Conservation (phyloP, 2,888 invertebrate species). For the Dioctria rufipes region DNA sequence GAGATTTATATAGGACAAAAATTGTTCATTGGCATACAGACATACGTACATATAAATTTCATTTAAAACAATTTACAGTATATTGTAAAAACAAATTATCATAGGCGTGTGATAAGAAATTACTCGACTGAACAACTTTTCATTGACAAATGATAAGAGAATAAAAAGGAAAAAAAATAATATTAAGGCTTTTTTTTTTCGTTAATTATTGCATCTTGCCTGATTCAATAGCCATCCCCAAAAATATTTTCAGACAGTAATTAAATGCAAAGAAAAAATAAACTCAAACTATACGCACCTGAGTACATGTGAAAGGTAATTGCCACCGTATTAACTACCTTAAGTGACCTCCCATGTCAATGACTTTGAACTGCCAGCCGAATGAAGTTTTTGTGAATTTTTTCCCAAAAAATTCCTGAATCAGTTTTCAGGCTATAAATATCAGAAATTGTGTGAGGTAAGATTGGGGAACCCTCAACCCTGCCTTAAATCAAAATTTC, state of each 20-base stretch:
- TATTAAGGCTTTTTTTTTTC: neutral
- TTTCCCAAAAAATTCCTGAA: constrained; percentile 40
- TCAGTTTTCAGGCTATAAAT: neutral
- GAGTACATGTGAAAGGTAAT: constrained; percentile 3
- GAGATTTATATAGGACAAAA: too few relatives aligned
- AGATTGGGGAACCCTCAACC: constrained; percentile 14
- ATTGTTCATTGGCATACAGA: too few relatives aligned
- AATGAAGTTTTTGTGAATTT: neutral
- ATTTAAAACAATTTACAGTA: too few relatives aligned
- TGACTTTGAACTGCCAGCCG: neutral
- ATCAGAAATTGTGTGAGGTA: constrained; percentile 42
- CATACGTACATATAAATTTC: too few relatives aligned
- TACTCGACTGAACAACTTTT: too few relatives aligned
- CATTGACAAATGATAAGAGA: too few relatives aligned
- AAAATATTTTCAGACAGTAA: neutral
- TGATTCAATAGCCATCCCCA: neutral
- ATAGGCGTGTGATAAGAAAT: too few relatives aligned
- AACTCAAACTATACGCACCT: neutral
- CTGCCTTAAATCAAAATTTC: constrained; percentile 55
- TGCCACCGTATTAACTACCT: constrained; percentile 14
- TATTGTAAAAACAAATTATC: too few relatives aligned
- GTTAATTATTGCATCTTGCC: neutral
- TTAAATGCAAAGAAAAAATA: too few relatives aligned
- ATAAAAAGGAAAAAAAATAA: neutral
- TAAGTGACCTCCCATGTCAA: constrained; percentile 21